phyloP scores from a whole-genome alignment of 37 sponge, comb jelly and placozoan species.

The Hexactinellida sp. region DNA sequence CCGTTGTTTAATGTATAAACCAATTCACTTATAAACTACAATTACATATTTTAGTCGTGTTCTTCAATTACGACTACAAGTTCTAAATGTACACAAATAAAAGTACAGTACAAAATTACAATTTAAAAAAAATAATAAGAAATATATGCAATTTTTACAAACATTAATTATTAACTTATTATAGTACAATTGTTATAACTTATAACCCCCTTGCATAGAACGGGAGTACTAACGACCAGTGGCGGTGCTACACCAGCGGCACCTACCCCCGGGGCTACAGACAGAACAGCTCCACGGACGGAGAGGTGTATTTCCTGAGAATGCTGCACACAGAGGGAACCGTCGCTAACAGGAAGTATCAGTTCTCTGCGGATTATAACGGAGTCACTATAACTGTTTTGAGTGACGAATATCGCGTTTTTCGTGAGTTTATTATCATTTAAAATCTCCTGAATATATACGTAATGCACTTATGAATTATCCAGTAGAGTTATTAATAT shows the following conservation, averaged over 20 bases:
- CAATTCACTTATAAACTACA: too few relatives aligned
- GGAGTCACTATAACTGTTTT: background rate
- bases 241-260: background rate
- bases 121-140: too few relatives aligned
- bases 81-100: too few relatives aligned
- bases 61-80: too few relatives aligned
- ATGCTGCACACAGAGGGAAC: constrained; percentile 28
- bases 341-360: background rate
- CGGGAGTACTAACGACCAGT: background rate
- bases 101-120: too few relatives aligned
- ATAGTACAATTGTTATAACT: background rate
- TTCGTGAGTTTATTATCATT: constrained; percentile 11
- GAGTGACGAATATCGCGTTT: constrained; percentile 22
- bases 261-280: constrained; percentile 27
- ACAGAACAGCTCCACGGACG: constrained; percentile 21
- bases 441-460: too few relatives aligned
- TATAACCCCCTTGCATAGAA: background rate
- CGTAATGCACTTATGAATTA: too few relatives aligned
- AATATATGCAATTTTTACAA: too few relatives aligned
- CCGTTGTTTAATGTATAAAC: too few relatives aligned
- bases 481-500: too few relatives aligned
- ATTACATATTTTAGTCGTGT: too few relatives aligned
- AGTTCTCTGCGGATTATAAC: constrained; percentile 19
- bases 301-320: constrained; percentile 29
- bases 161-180: background rate